These are phyloP conservation scores for Drosophila ezoana DNA, from an alignment of 2,888 invertebrate genomes.

Conservation along the genomic window DNA sequence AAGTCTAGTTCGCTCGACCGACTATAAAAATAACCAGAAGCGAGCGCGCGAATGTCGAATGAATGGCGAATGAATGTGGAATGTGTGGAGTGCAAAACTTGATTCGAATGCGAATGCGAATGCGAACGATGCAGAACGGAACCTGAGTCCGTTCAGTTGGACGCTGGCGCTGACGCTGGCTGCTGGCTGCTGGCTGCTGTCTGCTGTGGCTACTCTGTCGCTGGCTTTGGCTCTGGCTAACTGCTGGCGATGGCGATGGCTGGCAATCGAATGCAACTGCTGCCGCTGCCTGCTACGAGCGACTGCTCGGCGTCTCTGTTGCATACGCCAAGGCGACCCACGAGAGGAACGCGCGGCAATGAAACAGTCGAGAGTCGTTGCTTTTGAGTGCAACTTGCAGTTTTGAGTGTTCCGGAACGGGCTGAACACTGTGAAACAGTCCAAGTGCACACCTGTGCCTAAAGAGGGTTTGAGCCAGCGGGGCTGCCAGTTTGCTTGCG, in stretches of 20 bases:
- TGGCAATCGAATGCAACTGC: slow-evolving; percentile 68
- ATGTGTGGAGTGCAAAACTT: slow-evolving; percentile 32
- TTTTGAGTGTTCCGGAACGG: slow-evolving; percentile 41
- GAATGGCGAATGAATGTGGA: slow-evolving; percentile 51
- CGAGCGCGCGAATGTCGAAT: slow-evolving; percentile 35
- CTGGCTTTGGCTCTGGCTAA: slow-evolving; percentile 8
- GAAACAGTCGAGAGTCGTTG: slow-evolving; percentile 31
- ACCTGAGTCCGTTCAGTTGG: slow-evolving; percentile 13
- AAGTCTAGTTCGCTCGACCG: slow-evolving; percentile 21
- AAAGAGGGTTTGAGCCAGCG: background rate
- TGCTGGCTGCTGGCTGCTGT: slow-evolving; percentile 2
- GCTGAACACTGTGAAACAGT: background rate
- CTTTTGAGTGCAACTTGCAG: slow-evolving; percentile 57
- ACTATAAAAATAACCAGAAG: slow-evolving; percentile 17
- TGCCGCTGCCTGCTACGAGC: slow-evolving; percentile 67
- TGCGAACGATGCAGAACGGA: slow-evolving; percentile 33
- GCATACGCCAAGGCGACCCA: slow-evolving; percentile 36
- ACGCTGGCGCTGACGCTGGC: slow-evolving; percentile 11
- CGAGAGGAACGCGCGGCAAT: slow-evolving; percentile 43
- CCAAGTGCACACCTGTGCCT: slow-evolving; percentile 30
- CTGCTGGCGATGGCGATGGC: slow-evolving; percentile 48
- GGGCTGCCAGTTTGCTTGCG: background rate
- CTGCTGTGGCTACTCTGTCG: slow-evolving; percentile 14
- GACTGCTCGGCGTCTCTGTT: slow-evolving; percentile 54
- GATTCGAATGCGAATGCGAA: slow-evolving; percentile 32